A percentile compares a stretch with the other conserved stretches of the same genome.
phyloP scores from a whole-genome alignment of 2,888 invertebrate species.

The Brachyptera putata region DNA sequence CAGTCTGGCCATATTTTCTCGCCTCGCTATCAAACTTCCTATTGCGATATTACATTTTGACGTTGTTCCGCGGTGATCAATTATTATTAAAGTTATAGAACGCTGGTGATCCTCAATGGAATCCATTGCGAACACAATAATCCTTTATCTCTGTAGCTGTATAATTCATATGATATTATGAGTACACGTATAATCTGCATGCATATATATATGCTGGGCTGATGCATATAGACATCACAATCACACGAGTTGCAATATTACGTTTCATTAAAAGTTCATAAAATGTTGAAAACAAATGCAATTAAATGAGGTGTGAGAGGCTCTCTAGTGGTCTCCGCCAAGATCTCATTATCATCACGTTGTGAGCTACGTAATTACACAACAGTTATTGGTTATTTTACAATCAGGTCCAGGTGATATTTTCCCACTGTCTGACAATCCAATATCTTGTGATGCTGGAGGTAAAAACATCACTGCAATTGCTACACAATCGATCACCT shows the following conservation, averaged over 20 bases:
- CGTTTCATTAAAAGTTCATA: too few relatives aligned
- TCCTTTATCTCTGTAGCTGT: constrained; percentile 2
- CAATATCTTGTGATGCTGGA: background rate
- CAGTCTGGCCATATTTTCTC: constrained; percentile 8
- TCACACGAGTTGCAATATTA: too few relatives aligned
- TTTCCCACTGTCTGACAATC: constrained; percentile 1
- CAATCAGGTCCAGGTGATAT: constrained; percentile 2
- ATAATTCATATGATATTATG: constrained; percentile 6
- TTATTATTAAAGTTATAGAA: constrained; percentile 20
- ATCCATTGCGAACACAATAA: constrained; percentile 18
- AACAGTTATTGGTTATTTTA: background rate
- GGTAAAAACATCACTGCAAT: background rate
- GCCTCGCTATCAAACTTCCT: background rate
- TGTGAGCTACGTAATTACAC: background rate
- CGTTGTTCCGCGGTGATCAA: constrained; percentile 16
- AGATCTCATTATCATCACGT: too few relatives aligned
- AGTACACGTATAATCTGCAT: background rate
- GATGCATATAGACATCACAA: background rate
- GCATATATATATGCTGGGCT: too few relatives aligned
- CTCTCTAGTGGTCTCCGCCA: background rate
- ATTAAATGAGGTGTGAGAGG: background rate
- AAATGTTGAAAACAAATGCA: constrained; percentile 2
- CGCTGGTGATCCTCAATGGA: constrained; percentile 1
- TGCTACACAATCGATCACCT: constrained; percentile 1
- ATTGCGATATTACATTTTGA: constrained; percentile 19